Evolutionary conservation across 2,113 vertebrate genomes (phyloP), one percentile per base, ranked within the genome.

Genomic region (Columba livia): DNA sequence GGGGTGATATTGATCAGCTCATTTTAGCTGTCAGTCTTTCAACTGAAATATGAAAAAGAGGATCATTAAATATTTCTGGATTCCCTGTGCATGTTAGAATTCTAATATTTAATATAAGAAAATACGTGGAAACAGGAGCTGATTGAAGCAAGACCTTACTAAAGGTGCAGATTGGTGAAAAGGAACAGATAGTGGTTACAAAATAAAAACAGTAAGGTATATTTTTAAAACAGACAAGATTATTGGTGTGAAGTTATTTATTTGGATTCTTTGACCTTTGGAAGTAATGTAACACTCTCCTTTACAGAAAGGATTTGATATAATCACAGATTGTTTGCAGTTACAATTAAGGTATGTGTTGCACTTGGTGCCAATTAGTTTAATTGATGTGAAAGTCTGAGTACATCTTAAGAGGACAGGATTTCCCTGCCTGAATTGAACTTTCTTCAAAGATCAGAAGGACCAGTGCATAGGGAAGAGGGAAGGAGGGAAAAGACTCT

Each of bases 361-460:
- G 38, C 77, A 42, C 25, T 53, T 72, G 75, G 64, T 91, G 84
- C 89, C 89, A 93, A 93, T 95, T 89, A 87, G 29, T 89, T 83
- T 94, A 92, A 96, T 94, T 96, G 89, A 91, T 88, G 53, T 58
- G 86, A 73, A 93, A 91, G 36, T 47, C 44, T 89, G 51, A 91
- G 69, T 36, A n/a, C 9, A 26, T 95, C 56, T 90, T 60, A 64
- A 44, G 73, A 89, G 90, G 61, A 44, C 15, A 73, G 77, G 69
- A 87, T 87, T 96, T 90, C 53, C 66, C 44, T 56, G 6, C 42
- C 67, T 89, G 66, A 71, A 40, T 0, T 56, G 25, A 57, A 53
- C 6, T 6, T 23, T 79, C n/a, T 77, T 79, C 57, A 54, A 48
- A 81, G 51, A 48, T 10, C 11, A 29, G 58, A 8, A 56, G 20